Evolutionary conservation across 2,888 invertebrate genomes (phyloP), one percentile per base, ranked within the genome.

Genomic region (Priocnemis perturbator): DNA sequence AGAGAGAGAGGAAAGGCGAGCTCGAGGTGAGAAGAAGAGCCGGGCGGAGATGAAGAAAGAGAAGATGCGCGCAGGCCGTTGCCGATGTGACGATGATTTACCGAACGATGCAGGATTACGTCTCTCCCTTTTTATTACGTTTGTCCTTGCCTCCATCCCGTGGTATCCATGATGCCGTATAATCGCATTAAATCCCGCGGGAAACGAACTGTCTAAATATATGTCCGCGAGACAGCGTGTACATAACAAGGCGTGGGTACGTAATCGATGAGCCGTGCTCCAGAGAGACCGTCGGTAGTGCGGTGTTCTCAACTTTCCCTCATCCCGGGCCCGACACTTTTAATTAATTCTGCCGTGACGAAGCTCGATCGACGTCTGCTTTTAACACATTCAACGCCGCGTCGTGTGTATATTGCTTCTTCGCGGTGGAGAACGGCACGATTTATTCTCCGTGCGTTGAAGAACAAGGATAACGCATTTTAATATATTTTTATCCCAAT

Each of bases 141-240:
- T 50, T 50, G 50, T 50, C n/a, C 23, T 59, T 59, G 21, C 59
- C 20, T 47, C 21, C 20, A 11, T 44, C 57, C 11, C 37, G 19
- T 19, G 37, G 56, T 37, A 37, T 37, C 14, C 37, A 11, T 11
- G 37, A 44, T 37, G 37, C 47, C 53, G 64, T 78, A 61, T 78
- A 79, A 79, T 79, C 74, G 64, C 74, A 70, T 81, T 73, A 74
- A 68, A 76, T 71, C 68, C 50, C 61, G 48, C 17, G 50, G 64
- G 67, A 74, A 69, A 72, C 59, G 30, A 69, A 68, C 71, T 58
- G 71, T 76, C 74, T 78, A 81, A 79, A 75, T 77, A 76, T 78
- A 74, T 72, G 69, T 69, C 20, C 67, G 60, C 64, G 59, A 67
- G 67, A 61, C 69, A 71, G 69, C 47, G 65, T 9, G 60, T 59